These are phyloP conservation scores for Rambutsinella grinnellia DNA, from an alignment of 2,888 invertebrate genomes.

Conservation along the genomic window DNA sequence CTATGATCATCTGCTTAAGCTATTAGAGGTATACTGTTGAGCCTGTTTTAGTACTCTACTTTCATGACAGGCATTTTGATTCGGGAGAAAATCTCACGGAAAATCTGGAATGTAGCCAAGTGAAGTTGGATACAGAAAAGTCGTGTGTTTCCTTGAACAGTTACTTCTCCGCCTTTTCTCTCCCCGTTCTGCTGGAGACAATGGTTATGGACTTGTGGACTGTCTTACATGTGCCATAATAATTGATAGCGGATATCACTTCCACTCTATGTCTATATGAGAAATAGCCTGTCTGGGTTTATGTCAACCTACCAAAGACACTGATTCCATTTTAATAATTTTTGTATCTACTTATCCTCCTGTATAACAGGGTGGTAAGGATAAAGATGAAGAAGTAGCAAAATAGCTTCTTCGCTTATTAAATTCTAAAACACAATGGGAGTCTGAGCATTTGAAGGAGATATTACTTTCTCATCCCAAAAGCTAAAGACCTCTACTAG, in stretches of 20 bases:
- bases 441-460: no score
- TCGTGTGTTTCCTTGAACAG: neutral
- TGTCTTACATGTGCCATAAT: neutral
- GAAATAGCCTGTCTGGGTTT: no score
- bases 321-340: neutral
- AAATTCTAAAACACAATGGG: neutral
- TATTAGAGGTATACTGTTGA: neutral
- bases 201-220: neutral
- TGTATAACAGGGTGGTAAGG: neutral
- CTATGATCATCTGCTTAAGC: neutral
- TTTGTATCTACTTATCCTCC: neutral
- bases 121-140: neutral
- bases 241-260: neutral
- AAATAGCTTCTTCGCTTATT: no score
- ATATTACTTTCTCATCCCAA: no score
- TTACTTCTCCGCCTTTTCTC: neutral
- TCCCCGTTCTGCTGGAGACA: neutral
- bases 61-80: neutral
- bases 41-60: neutral
- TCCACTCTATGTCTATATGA: neutral
- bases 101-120: conserved; percentile 28
- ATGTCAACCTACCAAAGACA: no score
- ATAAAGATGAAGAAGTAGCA: neutral
- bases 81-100: neutral
- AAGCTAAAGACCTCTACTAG: no score